Evolutionary conservation across 2,113 vertebrate species (phyloP).

Genomic region (Agapornis roseicollis): DNA sequence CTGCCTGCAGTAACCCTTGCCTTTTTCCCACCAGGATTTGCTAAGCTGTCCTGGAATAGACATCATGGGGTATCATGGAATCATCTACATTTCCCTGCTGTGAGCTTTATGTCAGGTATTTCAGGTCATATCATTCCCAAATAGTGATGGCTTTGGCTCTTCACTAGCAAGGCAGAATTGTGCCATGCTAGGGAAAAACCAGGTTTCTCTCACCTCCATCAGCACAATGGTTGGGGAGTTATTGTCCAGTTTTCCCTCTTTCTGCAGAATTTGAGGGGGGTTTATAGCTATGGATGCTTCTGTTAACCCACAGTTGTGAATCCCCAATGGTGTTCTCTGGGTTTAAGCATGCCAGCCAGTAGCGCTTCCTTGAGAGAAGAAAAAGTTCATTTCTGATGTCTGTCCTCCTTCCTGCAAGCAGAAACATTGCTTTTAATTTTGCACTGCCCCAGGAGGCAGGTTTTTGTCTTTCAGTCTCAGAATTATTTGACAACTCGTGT

Average conservation of each 20-base stretch:
- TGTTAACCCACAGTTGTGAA: not conserved
- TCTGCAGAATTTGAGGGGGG: not conserved
- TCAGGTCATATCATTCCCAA: not conserved
- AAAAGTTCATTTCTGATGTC: not conserved
- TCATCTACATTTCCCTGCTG: not conserved
- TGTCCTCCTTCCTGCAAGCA: not conserved
- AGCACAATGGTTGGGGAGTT: not conserved
- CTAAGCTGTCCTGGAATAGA: not conserved
- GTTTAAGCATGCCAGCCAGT: not conserved
- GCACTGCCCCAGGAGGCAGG: not conserved
- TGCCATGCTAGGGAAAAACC: not conserved
- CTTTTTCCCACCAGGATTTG: not conserved
- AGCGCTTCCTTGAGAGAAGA: not conserved
- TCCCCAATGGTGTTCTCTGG: not conserved
- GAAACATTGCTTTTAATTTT: not conserved
- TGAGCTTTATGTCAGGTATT: not conserved
- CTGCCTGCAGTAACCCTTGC: not conserved
- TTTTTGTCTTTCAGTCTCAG: not conserved
- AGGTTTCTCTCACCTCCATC: not conserved
- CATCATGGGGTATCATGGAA: fast-evolving
- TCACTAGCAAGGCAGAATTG: not conserved
- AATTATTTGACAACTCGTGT: not conserved
- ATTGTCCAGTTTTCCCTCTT: not conserved
- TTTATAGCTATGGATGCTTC: not conserved
- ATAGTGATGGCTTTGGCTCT: not conserved